phyloP scores from a whole-genome alignment of 2,113 vertebrate species.

The Oxygymnocypris stewartii region DNA sequence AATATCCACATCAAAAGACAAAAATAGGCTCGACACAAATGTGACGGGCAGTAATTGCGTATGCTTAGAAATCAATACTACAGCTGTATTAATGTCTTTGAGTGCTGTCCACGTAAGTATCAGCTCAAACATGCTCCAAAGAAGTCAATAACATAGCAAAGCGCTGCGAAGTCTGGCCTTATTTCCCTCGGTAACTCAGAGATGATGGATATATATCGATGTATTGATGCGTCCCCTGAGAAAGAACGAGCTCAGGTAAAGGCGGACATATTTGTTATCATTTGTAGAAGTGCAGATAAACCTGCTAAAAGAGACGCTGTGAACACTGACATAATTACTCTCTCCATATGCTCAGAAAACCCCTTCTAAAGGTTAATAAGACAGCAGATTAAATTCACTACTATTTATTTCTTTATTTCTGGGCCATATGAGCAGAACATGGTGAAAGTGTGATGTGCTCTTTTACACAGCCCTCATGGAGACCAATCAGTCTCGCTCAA shows the following conservation, averaged over 20 bases:
- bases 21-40: conserved; percentile 5
- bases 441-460: background rate
- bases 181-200: background rate
- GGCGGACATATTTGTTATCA: background rate
- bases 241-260: background rate
- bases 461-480: background rate
- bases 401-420: background rate
- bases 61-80: conserved; percentile 47
- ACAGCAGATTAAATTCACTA: background rate
- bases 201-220: background rate
- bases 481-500: background rate
- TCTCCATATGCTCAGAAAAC: background rate
- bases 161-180: background rate
- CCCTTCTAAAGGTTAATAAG: conserved; percentile 21
- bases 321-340: background rate
- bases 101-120: conserved; percentile 35
- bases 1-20: conserved; percentile 36
- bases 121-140: conserved; percentile 25
- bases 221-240: background rate
- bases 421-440: background rate
- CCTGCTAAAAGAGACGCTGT: conserved; percentile 1
- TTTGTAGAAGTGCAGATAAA: background rate
- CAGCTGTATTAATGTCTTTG: conserved; percentile 46
- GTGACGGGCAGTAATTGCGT: conserved; percentile 18
- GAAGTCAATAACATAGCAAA: conserved; percentile 34